These are phyloP conservation scores for Megaustenia siamemsis DNA, from an alignment of 2,888 invertebrate species.

Conservation along the genomic window DNA sequence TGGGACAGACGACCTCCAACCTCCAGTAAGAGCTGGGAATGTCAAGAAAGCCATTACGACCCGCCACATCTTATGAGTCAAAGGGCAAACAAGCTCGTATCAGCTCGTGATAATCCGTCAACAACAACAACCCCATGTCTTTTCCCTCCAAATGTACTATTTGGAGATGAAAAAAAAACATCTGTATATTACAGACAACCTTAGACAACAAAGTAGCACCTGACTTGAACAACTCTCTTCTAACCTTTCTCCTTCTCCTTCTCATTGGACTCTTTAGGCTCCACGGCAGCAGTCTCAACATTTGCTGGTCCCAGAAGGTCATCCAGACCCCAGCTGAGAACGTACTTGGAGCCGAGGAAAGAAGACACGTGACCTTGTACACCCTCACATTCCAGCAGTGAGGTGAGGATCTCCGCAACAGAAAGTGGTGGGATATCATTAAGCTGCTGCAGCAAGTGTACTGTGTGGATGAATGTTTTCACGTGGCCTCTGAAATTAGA, in stretches of 20 bases:
- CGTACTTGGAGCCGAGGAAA: conserved; percentile 73
- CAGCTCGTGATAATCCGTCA: no score
- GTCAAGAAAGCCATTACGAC: no score
- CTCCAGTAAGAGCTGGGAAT: no score
- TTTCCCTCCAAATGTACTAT: no score
- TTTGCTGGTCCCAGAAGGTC: conserved; percentile 69
- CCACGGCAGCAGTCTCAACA: conserved; percentile 23
- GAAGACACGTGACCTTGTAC: conserved; percentile 74
- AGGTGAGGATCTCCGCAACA: conserved; percentile 72
- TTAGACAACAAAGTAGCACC: no score
- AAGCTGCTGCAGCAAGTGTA: conserved; percentile 74
- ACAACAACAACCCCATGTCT: no score
- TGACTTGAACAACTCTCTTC: no score
- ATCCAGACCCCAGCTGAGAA: conserved; percentile 78
- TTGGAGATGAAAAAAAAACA: no score
- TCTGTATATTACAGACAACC: no score
- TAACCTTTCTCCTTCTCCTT: conserved; percentile 61
- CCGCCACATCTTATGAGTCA: no score
- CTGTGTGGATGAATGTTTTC: conserved; percentile 76
- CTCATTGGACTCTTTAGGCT: conserved; percentile 54
- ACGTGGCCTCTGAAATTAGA: conserved; percentile 73
- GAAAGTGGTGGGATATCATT: conserved; percentile 67
- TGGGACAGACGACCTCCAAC: no score
- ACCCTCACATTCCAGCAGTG: conserved; percentile 74
- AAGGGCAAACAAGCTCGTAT: no score